Evolutionary conservation across 2,797 vertebrate genomes (phyloP).

Genomic region (Taenioides sp.): DNA sequence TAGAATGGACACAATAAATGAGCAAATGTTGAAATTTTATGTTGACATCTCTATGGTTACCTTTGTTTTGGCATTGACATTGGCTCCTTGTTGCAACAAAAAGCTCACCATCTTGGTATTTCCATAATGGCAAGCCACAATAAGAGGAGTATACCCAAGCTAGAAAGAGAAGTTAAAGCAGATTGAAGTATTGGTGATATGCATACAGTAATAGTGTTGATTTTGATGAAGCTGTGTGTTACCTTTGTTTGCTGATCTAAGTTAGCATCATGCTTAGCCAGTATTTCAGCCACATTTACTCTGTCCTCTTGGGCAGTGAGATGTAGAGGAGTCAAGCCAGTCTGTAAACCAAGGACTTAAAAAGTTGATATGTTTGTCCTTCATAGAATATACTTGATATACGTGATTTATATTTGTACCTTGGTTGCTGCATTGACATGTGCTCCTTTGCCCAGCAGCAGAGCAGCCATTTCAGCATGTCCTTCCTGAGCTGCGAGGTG

Average conservation of each 20-base stretch:
- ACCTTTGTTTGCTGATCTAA: slow-evolving; percentile 96
- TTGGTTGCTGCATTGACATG: slow-evolving; percentile 89
- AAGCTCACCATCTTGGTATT: slow-evolving; percentile 96
- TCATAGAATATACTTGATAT: not conserved
- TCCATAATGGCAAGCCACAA: slow-evolving; percentile 97
- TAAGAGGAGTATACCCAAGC: slow-evolving; percentile 95
- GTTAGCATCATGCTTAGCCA: slow-evolving; percentile 87
- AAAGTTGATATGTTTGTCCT: not conserved
- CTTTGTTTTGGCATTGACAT: slow-evolving; percentile 90
- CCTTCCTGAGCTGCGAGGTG: slow-evolving; percentile 97
- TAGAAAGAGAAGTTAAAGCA: slow-evolving; percentile 48
- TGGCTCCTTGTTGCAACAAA: slow-evolving; percentile 89
- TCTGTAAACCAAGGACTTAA: slow-evolving; percentile 67
- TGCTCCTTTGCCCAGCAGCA: slow-evolving; percentile 90
- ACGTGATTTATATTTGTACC: slow-evolving; percentile 66
- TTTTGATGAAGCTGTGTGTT: slow-evolving; percentile 16
- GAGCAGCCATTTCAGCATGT: slow-evolving; percentile 89
- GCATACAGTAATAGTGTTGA: not conserved
- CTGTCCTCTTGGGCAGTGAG: slow-evolving; percentile 94
- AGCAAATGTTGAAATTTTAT: not conserved
- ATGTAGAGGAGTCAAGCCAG: slow-evolving; percentile 89
- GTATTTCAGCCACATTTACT: slow-evolving; percentile 87
- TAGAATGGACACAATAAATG: not conserved
- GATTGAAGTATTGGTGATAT: not conserved
- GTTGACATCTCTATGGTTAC: slow-evolving; percentile 64